A percentile compares a stretch with the other conserved stretches of the same genome.
Conservation (phyloP, 2,113 vertebrate genomes). For the Catharus bicknelli region DNA sequence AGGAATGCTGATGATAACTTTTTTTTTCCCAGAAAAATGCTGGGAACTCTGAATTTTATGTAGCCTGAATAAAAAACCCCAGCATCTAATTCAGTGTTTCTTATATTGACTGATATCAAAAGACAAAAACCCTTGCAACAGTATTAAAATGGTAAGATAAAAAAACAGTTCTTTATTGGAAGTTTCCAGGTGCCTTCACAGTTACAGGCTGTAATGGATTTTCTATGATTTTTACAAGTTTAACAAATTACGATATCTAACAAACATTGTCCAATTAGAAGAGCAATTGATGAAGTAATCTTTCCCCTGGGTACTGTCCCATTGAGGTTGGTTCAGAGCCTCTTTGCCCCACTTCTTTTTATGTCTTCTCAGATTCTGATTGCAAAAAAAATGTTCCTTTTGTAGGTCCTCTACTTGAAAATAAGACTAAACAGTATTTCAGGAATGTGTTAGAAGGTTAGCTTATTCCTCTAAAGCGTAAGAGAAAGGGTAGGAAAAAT, state of each 20-base stretch:
- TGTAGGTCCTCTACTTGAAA: background rate
- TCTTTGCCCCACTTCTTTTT: background rate
- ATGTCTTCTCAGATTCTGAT: background rate
- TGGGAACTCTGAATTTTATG: background rate
- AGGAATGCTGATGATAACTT: background rate
- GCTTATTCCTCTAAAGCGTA: background rate
- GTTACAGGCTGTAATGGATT: rapidly evolving
- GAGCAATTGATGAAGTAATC: background rate
- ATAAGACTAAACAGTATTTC: background rate
- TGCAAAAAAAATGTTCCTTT: background rate
- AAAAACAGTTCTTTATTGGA: background rate
- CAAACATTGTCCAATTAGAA: background rate
- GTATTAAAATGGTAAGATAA: background rate
- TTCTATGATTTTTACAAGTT: background rate
- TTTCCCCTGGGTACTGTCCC: background rate
- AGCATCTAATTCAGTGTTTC: background rate
- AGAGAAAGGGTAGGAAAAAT: background rate
- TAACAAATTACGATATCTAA: background rate
- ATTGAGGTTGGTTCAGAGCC: background rate
- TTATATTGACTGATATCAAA: background rate
- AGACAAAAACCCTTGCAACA: background rate
- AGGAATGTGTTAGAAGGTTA: background rate
- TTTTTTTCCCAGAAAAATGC: background rate
- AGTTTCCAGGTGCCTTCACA: background rate
- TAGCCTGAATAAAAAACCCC: background rate